A percentile compares a stretch with the other conserved stretches of the same genome.
These are phyloP conservation scores for Hyppa rectilinea DNA, from an alignment of 2,888 invertebrate genomes.

Conservation along the genomic window DNA sequence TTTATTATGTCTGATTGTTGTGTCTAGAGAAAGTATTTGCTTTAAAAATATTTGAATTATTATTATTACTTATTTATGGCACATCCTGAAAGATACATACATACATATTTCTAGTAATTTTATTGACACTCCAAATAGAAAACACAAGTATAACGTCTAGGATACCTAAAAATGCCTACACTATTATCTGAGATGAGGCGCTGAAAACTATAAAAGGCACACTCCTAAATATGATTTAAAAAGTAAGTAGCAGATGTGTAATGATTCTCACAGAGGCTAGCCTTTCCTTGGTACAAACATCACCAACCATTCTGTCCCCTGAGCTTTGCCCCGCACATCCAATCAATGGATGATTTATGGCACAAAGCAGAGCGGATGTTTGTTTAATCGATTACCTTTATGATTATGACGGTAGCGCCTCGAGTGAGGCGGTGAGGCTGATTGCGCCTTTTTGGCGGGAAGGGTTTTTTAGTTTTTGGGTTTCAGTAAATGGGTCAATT, in stretches of 20 bases:
- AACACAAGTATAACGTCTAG: neutral
- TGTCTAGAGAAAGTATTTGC: neutral
- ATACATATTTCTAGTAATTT: no score
- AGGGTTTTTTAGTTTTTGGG: constrained; percentile 51
- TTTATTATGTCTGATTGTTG: no score
- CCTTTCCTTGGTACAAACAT: constrained; percentile 29
- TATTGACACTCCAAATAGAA: no score
- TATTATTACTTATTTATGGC: no score
- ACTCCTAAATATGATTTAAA: neutral
- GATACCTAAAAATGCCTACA: neutral
- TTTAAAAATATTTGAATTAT: neutral
- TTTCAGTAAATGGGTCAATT: constrained; percentile 57
- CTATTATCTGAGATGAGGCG: neutral
- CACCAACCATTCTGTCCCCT: neutral
- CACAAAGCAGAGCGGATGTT: constrained; percentile 84
- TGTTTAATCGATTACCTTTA: constrained; percentile 87
- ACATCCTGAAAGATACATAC: neutral
- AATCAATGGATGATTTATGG: constrained; percentile 88
- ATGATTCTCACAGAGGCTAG: constrained; percentile 12
- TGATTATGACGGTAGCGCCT: constrained; percentile 82
- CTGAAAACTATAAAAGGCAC: neutral
- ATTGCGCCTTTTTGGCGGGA: constrained; percentile 66
- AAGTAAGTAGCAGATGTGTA: neutral
- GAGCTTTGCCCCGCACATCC: constrained; percentile 74
- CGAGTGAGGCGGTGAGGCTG: constrained; percentile 67